phyloP scores from a whole-genome alignment of 2,888 invertebrate genomes.

The Danaus chrysippus region DNA sequence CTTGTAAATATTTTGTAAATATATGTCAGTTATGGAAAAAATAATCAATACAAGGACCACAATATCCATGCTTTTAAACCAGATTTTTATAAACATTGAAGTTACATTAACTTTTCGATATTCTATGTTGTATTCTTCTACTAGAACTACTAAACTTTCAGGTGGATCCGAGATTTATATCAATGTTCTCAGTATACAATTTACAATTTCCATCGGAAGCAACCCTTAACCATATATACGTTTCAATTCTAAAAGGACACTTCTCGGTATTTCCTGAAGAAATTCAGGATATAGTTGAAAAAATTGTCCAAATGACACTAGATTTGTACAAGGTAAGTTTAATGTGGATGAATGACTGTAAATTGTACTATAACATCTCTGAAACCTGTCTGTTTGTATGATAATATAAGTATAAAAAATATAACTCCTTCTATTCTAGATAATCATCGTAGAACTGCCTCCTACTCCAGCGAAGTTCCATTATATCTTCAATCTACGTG shows the following conservation, averaged over 20 bases:
- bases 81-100: no score
- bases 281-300: slow-evolving; percentile 81
- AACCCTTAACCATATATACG: slow-evolving; percentile 89
- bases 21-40: no score
- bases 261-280: slow-evolving; percentile 83
- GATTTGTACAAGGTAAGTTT: slow-evolving; percentile 85
- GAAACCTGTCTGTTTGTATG: not conserved
- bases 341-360: not conserved
- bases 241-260: slow-evolving; percentile 89
- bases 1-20: no score
- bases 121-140: no score
- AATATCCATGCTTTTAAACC: no score
- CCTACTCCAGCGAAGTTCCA: slow-evolving; percentile 97
- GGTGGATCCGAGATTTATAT: slow-evolving; percentile 94
- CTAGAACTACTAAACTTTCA: slow-evolving; percentile 30
- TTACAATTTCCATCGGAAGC: slow-evolving; percentile 89
- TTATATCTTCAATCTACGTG: slow-evolving; percentile 95
- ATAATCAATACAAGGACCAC: no score
- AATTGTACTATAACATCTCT: not conserved
- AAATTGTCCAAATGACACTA: slow-evolving; percentile 88
- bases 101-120: no score
- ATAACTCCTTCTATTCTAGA: slow-evolving; percentile 57
- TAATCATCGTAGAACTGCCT: slow-evolving; percentile 86
- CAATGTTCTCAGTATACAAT: slow-evolving; percentile 93
- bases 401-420: not conserved